Evolutionary conservation across 2,113 vertebrate genomes (phyloP), one percentile per base, ranked within the genome.

Genomic region (Octodon degus): DNA sequence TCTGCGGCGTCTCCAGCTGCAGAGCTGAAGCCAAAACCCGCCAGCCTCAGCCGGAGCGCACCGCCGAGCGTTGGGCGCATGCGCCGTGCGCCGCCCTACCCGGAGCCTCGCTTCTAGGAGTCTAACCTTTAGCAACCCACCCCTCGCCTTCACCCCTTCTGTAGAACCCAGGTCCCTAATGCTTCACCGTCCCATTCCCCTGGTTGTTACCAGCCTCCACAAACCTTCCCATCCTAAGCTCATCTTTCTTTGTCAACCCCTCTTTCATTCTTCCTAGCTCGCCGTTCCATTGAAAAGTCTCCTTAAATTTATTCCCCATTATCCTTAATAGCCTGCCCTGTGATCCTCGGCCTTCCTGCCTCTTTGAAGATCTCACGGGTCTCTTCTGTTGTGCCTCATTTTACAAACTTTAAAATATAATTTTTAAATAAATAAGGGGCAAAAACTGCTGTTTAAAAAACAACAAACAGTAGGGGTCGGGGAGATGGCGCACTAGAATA

Each of bases 11-110:
- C 76, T 80, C 9, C 22, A 76, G 22, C 62, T 16, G 43, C 93
- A 20, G 34, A 20, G 22, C 87, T 1, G 74, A 43, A 0, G 79
- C 86, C 83, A 7, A 37, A 55, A 43, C 20, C 25, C 24, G 12
- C 40, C 85, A 12, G 37, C 67, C 37, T 84, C 55, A 32, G 7
- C 25, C 53, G 0, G 32, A 47, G 16, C 68, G 10, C 62, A 24
- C 20, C 0, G 89, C 50, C 8, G 40, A 27, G 67, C 72, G 58
- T 55, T n/a, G 30, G 8, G 90, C 93, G 96, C 97, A 97, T 93
- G 97, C 96, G 92, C 94, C 0, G 25, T 55, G 22, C 76, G 1
- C 5, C n/a, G 19, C 43, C 34, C 19, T 34, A 10, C 8, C 34
- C 7, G 43, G 12, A 62, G 27, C 43, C 17, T n/a, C 5, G 24